Conservation (phyloP, 2,797 vertebrate genomes). For the Anguilla pacifica region DNA sequence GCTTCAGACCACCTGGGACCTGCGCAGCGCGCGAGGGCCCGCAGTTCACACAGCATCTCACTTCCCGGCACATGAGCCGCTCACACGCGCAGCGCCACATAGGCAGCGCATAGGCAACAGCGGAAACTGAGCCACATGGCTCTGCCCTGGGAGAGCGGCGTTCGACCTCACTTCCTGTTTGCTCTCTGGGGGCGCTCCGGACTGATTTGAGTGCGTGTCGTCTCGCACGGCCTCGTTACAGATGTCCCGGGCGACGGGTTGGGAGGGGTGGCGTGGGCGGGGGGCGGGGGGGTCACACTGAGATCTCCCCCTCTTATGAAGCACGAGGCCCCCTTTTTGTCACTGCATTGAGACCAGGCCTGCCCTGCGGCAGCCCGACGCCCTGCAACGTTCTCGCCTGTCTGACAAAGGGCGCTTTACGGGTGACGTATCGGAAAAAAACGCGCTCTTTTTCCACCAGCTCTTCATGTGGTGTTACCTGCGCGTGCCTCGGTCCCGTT, state of each 20-base stretch:
- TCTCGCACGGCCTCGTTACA: not conserved
- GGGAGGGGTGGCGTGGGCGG: not conserved
- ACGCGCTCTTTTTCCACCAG: not conserved
- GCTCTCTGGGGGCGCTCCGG: not conserved
- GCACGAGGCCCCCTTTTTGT: not conserved
- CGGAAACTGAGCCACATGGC: not conserved
- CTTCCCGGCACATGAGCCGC: not conserved
- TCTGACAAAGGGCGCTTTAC: not conserved
- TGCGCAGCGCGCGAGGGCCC: not conserved
- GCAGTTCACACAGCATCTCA: not conserved
- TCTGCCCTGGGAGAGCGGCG: not conserved
- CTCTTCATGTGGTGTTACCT: not conserved
- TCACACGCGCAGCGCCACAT: not conserved
- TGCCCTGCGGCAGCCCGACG: not conserved
- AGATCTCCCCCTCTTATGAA: not conserved
- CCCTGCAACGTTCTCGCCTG: not conserved
- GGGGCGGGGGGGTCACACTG: not conserved
- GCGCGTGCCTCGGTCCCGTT: not conserved
- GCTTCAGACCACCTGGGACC: not conserved
- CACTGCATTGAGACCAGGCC: not conserved
- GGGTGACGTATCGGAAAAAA: not conserved
- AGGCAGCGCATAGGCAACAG: not conserved
- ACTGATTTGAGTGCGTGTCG: not conserved
- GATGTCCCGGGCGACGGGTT: not conserved
- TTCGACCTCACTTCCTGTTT: conserved; percentile 13